Conservation (phyloP, 92 coral and sea anemone genomes). For the Plumapathes pennacea region DNA sequence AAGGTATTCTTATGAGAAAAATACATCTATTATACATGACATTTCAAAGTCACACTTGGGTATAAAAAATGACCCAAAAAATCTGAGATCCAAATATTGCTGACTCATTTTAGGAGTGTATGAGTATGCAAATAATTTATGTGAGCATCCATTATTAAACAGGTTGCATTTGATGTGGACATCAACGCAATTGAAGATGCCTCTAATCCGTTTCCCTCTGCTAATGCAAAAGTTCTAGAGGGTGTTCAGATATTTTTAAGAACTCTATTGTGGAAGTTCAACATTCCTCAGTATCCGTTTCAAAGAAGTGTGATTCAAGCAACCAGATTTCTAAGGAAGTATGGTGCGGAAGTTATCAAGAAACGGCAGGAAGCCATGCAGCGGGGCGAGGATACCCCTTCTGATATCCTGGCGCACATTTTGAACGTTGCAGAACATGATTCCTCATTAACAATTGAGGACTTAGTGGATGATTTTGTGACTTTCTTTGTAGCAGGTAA, state of each 20-base stretch:
- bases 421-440: slow-evolving; percentile 49
- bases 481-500: slow-evolving; percentile 67
- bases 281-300: slow-evolving; percentile 31
- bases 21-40: no score
- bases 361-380: slow-evolving; percentile 42
- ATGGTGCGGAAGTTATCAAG: slow-evolving; percentile 49
- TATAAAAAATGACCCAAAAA: no score
- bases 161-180: slow-evolving; percentile 82
- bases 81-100: no score
- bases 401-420: slow-evolving; percentile 64
- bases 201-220: slow-evolving; percentile 59
- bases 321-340: slow-evolving; percentile 43
- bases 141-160: neutral
- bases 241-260: slow-evolving; percentile 42
- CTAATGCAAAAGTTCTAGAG: slow-evolving; percentile 31
- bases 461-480: slow-evolving; percentile 68
- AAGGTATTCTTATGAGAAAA: no score
- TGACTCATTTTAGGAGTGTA: no score
- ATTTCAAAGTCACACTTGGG: no score
- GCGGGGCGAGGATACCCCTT: slow-evolving; percentile 26
- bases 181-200: slow-evolving; percentile 43
- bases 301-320: slow-evolving; percentile 44
- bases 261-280: slow-evolving; percentile 60
- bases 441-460: slow-evolving; percentile 28
- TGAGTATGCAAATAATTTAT: no score